A percentile compares a stretch with the other conserved stretches of the same genome.
Evolutionary conservation across 1,140 invertebrate genomes (phyloP).

Genomic region (Drosophila willistoni): DNA sequence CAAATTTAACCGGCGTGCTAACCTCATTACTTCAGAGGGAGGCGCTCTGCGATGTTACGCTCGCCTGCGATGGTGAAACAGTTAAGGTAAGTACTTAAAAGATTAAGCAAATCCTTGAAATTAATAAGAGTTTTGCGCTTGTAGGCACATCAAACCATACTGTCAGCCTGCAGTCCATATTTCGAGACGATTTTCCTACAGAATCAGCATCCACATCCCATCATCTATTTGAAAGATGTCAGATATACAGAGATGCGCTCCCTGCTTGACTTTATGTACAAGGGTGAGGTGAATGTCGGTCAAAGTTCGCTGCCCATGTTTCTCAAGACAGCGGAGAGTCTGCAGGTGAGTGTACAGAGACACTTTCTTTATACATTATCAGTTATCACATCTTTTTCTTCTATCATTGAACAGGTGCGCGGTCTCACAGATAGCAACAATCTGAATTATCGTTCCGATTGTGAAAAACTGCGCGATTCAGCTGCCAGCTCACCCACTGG

Average conservation of each 20-base stretch:
- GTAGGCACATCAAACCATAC: slow-evolving; percentile 94
- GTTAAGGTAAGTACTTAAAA: slow-evolving; percentile 86
- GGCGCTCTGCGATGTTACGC: slow-evolving; percentile 95
- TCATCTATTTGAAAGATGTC: slow-evolving; percentile 95
- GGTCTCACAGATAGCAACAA: slow-evolving; percentile 94
- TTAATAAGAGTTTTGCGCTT: slow-evolving; percentile 4
- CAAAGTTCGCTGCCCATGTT: slow-evolving; percentile 94
- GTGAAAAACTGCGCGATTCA: slow-evolving; percentile 79
- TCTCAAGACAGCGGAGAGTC: slow-evolving; percentile 94
- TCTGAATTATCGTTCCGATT: slow-evolving; percentile 84
- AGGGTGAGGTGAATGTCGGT: slow-evolving; percentile 94
- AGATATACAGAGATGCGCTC: slow-evolving; percentile 94
- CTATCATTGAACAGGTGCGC: slow-evolving; percentile 82
- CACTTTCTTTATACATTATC: not conserved
- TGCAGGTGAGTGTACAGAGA: slow-evolving; percentile 87
- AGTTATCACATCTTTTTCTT: not conserved
- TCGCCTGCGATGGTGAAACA: slow-evolving; percentile 95
- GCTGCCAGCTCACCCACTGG: slow-evolving; percentile 76
- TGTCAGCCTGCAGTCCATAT: slow-evolving; percentile 97
- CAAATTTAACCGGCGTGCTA: slow-evolving; percentile 94
- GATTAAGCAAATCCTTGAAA: no score
- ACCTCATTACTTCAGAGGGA: slow-evolving; percentile 93
- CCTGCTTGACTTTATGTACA: slow-evolving; percentile 95
- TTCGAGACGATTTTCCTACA: slow-evolving; percentile 96
- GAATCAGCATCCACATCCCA: slow-evolving; percentile 95